Conservation (phyloP, 2,113 vertebrate species). For the Corvus cornix region DNA sequence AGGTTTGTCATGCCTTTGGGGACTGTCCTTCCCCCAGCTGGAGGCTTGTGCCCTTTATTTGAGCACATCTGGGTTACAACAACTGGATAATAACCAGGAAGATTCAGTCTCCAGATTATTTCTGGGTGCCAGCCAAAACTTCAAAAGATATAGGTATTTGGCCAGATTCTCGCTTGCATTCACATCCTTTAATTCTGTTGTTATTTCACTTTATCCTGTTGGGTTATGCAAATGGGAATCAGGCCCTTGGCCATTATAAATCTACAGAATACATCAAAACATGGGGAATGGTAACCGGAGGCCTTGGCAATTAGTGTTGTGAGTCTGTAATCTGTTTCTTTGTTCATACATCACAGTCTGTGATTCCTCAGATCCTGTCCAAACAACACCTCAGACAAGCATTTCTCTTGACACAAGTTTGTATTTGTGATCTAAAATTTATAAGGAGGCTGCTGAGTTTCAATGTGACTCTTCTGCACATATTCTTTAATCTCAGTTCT, state of each 20-base stretch:
- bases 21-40: background rate
- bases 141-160: slow-evolving; percentile 43
- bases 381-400: slow-evolving; percentile 44
- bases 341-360: slow-evolving; percentile 44
- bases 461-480: slow-evolving; percentile 18
- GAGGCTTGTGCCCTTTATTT: background rate
- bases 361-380: slow-evolving; percentile 48
- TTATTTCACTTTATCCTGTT: slow-evolving; percentile 11
- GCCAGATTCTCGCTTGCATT: background rate
- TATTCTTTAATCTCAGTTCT: slow-evolving; percentile 35
- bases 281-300: slow-evolving; percentile 35
- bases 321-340: slow-evolving; percentile 50
- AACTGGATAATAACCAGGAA: slow-evolving; percentile 21
- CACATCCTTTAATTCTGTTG: background rate
- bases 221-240: slow-evolving; percentile 33
- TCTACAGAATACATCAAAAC: slow-evolving; percentile 22
- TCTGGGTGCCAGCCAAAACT: slow-evolving; percentile 54
- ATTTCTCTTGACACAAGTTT: slow-evolving; percentile 7
- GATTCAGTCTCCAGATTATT: background rate
- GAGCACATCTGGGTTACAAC: slow-evolving; percentile 14
- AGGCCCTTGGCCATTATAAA: slow-evolving; percentile 57
- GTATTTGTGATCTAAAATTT: slow-evolving; percentile 45
- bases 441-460: slow-evolving; percentile 29
- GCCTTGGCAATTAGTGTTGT: slow-evolving; percentile 16
- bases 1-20: background rate